Evolutionary conservation across 2,113 vertebrate species (phyloP).

Genomic region (Maccullochella peelii): DNA sequence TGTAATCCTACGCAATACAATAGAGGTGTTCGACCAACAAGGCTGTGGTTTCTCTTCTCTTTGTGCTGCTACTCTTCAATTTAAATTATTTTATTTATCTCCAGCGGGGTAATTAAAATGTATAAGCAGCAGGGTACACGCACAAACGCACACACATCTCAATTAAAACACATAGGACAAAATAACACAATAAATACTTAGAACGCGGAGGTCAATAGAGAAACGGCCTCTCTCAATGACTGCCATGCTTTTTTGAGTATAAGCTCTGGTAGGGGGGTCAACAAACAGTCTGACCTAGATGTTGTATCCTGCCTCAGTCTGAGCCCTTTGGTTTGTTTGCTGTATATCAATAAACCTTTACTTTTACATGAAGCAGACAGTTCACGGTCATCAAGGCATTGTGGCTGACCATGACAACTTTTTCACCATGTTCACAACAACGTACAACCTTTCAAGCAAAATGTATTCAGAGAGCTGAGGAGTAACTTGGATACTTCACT

Average conservation of each 20-base stretch:
- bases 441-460: background rate
- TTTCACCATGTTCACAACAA: background rate
- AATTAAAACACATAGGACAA: background rate
- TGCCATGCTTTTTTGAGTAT: background rate
- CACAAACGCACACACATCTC: background rate
- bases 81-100: background rate
- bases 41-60: background rate
- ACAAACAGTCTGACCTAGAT: conserved; percentile 18
- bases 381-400: background rate
- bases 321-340: conserved; percentile 34
- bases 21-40: background rate
- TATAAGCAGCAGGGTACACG: background rate
- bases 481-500: background rate
- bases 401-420: background rate
- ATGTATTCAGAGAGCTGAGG: background rate
- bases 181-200: background rate
- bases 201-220: background rate
- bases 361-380: background rate
- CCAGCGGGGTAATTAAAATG: background rate
- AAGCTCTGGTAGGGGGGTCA: background rate
- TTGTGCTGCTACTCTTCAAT: background rate
- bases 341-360: background rate
- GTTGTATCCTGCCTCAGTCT: background rate
- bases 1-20: background rate
- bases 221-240: background rate